phyloP scores from a whole-genome alignment of 2,113 vertebrate genomes.

The Theristicus caerulescens region DNA sequence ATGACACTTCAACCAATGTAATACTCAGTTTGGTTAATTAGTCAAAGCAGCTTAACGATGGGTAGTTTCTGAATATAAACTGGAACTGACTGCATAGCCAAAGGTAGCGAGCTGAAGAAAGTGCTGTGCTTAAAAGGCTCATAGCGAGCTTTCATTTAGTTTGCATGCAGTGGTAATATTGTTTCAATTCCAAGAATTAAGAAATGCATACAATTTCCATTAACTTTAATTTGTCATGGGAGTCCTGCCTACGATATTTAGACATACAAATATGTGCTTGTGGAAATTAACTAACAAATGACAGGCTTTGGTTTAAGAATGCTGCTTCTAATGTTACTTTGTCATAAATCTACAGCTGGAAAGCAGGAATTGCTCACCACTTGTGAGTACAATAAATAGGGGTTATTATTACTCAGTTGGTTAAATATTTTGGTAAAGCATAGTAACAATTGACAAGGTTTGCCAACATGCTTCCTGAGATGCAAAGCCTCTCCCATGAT shows the following conservation, averaged over 20 bases:
- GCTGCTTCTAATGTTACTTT: neutral
- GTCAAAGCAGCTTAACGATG: slow-evolving; percentile 31
- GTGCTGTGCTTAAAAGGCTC: slow-evolving; percentile 45
- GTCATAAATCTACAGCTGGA: neutral
- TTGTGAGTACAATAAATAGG: neutral
- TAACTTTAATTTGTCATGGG: neutral
- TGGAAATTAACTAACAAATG: slow-evolving; percentile 15
- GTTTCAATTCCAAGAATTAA: neutral
- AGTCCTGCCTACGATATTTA: neutral
- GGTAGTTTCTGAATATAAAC: slow-evolving; percentile 10
- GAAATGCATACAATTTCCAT: neutral
- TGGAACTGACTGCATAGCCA: neutral
- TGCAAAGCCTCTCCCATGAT: neutral
- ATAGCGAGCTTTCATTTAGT: neutral
- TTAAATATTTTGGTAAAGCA: slow-evolving; percentile 32
- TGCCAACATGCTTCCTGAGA: neutral
- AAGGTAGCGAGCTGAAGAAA: slow-evolving; percentile 29
- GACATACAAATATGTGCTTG: neutral
- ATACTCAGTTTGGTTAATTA: slow-evolving; percentile 25
- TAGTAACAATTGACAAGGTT: neutral
- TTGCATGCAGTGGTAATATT: neutral
- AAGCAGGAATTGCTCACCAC: neutral
- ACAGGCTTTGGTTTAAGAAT: neutral
- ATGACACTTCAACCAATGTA: neutral
- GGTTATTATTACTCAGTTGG: neutral